Evolutionary conservation across 2,888 invertebrate species (phyloP).

Genomic region (Cistogaster globosa): DNA sequence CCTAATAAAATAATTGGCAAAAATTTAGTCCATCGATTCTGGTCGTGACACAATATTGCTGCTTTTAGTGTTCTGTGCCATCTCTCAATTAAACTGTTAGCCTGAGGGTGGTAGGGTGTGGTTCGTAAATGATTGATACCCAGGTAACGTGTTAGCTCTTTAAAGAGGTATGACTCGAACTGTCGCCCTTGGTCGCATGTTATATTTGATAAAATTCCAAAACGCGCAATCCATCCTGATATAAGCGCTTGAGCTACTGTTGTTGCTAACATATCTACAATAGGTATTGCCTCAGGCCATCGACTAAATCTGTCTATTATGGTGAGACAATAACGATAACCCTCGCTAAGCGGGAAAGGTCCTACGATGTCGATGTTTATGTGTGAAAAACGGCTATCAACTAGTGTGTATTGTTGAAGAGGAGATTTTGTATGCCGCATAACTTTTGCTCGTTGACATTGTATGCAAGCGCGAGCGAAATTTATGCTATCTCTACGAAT

Average conservation of each 20-base stretch:
- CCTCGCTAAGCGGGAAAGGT: constrained; percentile 13
- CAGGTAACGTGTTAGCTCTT: constrained; percentile 43
- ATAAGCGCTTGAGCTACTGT: not conserved
- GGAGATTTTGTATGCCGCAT: too few relatives aligned
- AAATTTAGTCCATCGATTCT: constrained; percentile 4
- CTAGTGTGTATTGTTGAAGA: too few relatives aligned
- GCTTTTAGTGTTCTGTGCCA: constrained; percentile 57
- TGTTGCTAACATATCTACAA: constrained; percentile 49
- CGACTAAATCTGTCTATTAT: constrained; percentile 56
- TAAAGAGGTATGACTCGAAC: constrained; percentile 59
- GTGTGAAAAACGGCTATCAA: not conserved
- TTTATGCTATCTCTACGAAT: constrained; percentile 10
- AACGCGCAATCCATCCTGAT: too few relatives aligned
- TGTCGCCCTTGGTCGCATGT: constrained; percentile 52
- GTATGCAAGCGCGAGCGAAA: constrained; percentile 18
- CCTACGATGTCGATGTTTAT: constrained; percentile 26
- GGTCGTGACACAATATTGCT: constrained; percentile 58
- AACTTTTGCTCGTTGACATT: constrained; percentile 33
- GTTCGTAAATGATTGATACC: constrained; percentile 49
- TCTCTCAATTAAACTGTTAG: constrained; percentile 61
- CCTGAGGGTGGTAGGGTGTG: constrained; percentile 41
- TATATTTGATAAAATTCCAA: not conserved
- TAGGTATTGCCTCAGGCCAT: constrained; percentile 54
- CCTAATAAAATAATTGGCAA: too few relatives aligned
- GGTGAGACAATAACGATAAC: constrained; percentile 48